Base-by-base conservation (phyloP, 2,113 vertebrate genomes). In the Cryptomyrus ogoouensis region DNA sequence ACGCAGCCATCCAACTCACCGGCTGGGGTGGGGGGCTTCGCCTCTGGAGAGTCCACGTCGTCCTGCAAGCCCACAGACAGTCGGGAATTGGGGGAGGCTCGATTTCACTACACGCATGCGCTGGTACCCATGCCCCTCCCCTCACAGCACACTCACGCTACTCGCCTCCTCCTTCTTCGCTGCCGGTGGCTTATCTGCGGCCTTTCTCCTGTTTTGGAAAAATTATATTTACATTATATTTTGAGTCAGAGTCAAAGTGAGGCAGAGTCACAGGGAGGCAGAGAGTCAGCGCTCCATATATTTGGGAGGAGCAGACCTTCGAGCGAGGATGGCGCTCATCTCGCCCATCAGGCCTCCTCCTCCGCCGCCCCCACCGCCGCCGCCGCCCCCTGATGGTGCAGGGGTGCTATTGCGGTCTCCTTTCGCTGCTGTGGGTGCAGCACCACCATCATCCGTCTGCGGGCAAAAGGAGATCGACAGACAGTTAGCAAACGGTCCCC, bases 321-420 rank as follows among this genome's bases (percentile, higher is more conserved):
- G 94, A n/a, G 97, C 97, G 74, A 97, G 91, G 91, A 97, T 97
- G 89, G 96, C 95, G 0, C 95, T 97, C 97, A 97, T 97, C 92
- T 97, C 97, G 89, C 97, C 96, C 96, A 97, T 97, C 15, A 97
- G 92, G 15, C 91, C 94, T 0, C 96, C 95, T 7, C 94, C 95
- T 0, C 95, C 95, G 62, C 95, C 92, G 9, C 90, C 88, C 1
- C 91, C 87, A 12, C 91, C 91, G 24, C 91, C 91, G 50, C 92
- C 93, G 31, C 92, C 91, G 2, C 89, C 89, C 10, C 77, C 89
- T 49, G 74, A 39, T 17, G 93, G 91, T 70, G 93, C 91, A 0
- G 93, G 1, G 87, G 90, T 47, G 52, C 93, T 93, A 44, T n/a
- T 91, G 0, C 94, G 92, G 70, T 95, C 94, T 27, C 92, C 90